phyloP scores from a whole-genome alignment of 35 echinoderm and acorn worm species.

The Ptychodera flava region DNA sequence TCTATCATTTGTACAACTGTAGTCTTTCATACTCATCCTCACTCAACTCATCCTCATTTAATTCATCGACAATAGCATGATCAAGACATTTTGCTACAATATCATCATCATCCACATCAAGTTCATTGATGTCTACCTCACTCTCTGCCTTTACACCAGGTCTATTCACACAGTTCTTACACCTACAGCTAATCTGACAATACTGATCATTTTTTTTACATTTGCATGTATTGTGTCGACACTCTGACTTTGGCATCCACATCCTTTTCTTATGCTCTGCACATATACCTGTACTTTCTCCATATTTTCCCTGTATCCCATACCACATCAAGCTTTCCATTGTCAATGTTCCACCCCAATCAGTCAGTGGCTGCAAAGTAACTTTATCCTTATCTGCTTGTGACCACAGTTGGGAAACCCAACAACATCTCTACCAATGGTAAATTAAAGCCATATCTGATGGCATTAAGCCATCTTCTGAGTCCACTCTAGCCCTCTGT shows the following conservation, averaged over 20 bases:
- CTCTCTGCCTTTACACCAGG: background rate
- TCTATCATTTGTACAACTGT: too few species aligned
- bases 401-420: constrained; percentile 33
- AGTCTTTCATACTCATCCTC: background rate
- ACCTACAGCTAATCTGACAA: constrained; percentile 24
- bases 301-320: constrained; percentile 53
- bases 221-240: constrained; percentile 26
- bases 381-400: constrained; percentile 8
- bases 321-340: constrained; percentile 29
- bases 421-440: constrained; percentile 33
- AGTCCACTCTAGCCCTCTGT: constrained; percentile 12
- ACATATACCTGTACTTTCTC: constrained; percentile 25
- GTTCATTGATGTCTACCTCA: background rate
- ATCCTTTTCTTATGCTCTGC: constrained; percentile 22
- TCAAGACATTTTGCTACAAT: background rate
- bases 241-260: constrained; percentile 25
- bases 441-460: constrained; percentile 36
- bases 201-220: constrained; percentile 18
- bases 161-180: constrained; percentile 32
- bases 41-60: background rate
- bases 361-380: constrained; percentile 11
- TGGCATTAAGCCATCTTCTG: constrained; percentile 31
- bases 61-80: background rate
- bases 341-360: constrained; percentile 23
- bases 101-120: background rate